These are phyloP conservation scores for Scopus umbretta DNA, from an alignment of 2,113 vertebrate genomes.

Conservation along the genomic window DNA sequence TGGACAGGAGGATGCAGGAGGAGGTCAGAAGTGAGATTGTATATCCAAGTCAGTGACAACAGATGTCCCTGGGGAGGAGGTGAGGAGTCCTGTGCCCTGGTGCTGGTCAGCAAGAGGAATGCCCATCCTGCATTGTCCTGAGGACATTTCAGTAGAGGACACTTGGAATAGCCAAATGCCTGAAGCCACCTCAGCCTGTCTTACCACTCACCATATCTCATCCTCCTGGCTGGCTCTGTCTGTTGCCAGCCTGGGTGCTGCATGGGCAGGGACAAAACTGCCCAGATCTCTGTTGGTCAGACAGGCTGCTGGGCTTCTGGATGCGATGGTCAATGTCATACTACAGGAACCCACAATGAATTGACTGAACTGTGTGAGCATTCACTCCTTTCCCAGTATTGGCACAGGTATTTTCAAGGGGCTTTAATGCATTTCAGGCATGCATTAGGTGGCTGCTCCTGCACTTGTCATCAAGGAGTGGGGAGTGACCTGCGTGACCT, in stretches of 20 bases:
- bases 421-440: neutral
- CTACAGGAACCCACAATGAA: neutral
- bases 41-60: neutral
- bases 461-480: neutral
- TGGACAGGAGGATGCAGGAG: neutral
- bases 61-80: neutral
- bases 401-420: neutral
- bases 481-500: neutral
- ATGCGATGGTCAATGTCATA: neutral
- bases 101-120: neutral
- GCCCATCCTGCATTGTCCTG: neutral
- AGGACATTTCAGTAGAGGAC: neutral
- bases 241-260: neutral
- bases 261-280: neutral
- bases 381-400: neutral
- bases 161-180: neutral
- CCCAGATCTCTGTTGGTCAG: neutral
- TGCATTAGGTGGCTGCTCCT: neutral
- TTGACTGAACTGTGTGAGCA: fast-evolving
- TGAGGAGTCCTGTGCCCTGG: neutral
- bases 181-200: neutral
- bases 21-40: neutral
- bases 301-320: neutral
- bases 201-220: neutral
- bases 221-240: neutral